phyloP scores from a whole-genome alignment of 2,888 invertebrate species.

The Pammene aurita region DNA sequence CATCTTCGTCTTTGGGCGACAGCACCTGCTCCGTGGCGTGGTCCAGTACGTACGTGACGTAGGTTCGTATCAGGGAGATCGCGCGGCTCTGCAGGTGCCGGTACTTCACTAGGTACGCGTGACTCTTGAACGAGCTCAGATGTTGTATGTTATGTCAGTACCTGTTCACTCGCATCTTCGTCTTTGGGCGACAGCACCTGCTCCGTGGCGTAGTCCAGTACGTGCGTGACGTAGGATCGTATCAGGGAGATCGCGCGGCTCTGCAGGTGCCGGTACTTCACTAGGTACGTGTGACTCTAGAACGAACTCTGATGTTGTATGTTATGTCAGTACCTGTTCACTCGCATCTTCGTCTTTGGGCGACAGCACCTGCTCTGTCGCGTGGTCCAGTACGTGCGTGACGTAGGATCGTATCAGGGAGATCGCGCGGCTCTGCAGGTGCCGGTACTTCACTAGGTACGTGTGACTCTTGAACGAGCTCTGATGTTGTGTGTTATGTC shows the following conservation, averaged over 20 bases:
- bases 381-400: constrained; percentile 88
- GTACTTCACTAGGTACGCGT: constrained; percentile 91
- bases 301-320: constrained; percentile 90
- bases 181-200: constrained; percentile 83
- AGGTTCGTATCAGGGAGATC: constrained; percentile 89
- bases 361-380: constrained; percentile 88
- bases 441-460: constrained; percentile 92
- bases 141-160: no score
- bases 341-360: constrained; percentile 61
- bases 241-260: constrained; percentile 91
- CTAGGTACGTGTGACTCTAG: constrained; percentile 92
- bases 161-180: constrained; percentile 57
- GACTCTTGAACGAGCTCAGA: constrained; percentile 92
- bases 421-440: constrained; percentile 91
- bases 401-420: constrained; percentile 91
- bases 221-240: constrained; percentile 89
- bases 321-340: no score
- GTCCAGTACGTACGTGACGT: constrained; percentile 89
- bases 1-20: constrained; percentile 65
- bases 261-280: constrained; percentile 93
- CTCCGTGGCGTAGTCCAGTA: constrained; percentile 91
- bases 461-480: constrained; percentile 92
- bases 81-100: constrained; percentile 92
- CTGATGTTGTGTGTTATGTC: no score
- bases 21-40: constrained; percentile 91